Evolutionary conservation across 2,888 invertebrate genomes (phyloP), one percentile per base, ranked within the genome.

Genomic region (Mesorhabditis sp.): DNA sequence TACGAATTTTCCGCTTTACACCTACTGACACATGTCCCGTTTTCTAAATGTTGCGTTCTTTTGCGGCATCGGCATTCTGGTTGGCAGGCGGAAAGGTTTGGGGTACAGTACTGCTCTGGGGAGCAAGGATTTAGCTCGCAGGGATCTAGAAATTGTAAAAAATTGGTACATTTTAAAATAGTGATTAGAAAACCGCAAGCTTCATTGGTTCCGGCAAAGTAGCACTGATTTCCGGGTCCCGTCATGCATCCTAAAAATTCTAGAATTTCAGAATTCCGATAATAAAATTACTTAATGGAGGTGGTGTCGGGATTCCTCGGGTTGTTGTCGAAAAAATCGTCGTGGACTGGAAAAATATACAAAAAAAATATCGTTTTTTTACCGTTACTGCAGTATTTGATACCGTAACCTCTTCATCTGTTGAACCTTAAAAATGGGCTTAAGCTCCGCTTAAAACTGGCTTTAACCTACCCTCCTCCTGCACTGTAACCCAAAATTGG

Each of bases 131-230:
- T n/a, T 13, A 13, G 7, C 10, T 10, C 58, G n/a, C 58, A 50
- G n/a, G 58, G 58, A n/a, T 50, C 58, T 50, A 50, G 58, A 50
- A 50, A 50, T 13, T 50, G n/a, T n/a, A 50, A 50, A 50, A 50
- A 50, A 13, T 50, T 50, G n/a, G n/a, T n/a, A 50, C 58, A 50
- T 50, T 50, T 50, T 13, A 50, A 50, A 50, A 50, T 1, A 50
- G 10, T 28, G 28, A 28, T 28, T 28, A 28, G 28, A 28, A 28
- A 28, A 50, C 58, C 58, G n/a, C 58, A 50, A 13, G 7, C 58
- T 13, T 50, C 58, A 50, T 50, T 50, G 1, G 58, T 50, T n/a
- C 58, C 58, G n/a, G n/a, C n/a, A n/a, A 50, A 50, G n/a, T 13
- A 50, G 58, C 58, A 50, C n/a, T 50, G 7, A n/a, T 50, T 50